Evolutionary conservation across 2,888 invertebrate species (phyloP), one percentile per base, ranked within the genome.

Genomic region (Calliphora vomitoria): DNA sequence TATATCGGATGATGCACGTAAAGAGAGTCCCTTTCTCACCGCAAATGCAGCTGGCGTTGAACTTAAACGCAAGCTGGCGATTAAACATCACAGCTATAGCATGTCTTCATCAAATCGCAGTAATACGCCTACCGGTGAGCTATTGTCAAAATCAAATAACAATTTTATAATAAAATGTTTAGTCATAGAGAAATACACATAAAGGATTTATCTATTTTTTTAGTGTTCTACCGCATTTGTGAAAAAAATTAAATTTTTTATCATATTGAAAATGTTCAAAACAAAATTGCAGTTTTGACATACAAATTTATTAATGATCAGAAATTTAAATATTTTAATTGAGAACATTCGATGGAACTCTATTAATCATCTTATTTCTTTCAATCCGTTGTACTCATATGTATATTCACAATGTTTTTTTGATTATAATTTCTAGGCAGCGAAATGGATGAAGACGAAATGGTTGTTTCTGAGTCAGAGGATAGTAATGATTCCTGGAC

Each of bases 401-500:
- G 25, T 69, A 8, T 44, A 25, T 13, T 62, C 3, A 2, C 3
- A 31, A n/a, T 38, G 10, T 41, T 50, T 71, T 47, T 38, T 69
- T 15, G n/a, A 2, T 35, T 55, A 74, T 62, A 78, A 25, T 66
- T 11, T 88, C 72, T 93, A 96, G 96, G 96, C 86, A 96, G 96
- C 92, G 96, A 96, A 93, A 95, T 95, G 93, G 96, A 96, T 91
- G 96, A 96, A 91, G 96, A 96, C 90, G 96, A 96, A 92, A 95
- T 95, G 92, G 94, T 95, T 90, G 94, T 95, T 92, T 96, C 96
- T 90, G 96, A 96, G 90, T 96, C 96, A 50, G 97, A 97, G 93
- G 96, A 97, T 93, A 97, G 97, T 93, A 97, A 97, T 93, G 97
- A 97, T 91, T 96, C 96, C 11, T 97, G 96, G 96, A 96, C 96